phyloP scores from a whole-genome alignment of 1,140 invertebrate species.

The Drosophila bipectinata region DNA sequence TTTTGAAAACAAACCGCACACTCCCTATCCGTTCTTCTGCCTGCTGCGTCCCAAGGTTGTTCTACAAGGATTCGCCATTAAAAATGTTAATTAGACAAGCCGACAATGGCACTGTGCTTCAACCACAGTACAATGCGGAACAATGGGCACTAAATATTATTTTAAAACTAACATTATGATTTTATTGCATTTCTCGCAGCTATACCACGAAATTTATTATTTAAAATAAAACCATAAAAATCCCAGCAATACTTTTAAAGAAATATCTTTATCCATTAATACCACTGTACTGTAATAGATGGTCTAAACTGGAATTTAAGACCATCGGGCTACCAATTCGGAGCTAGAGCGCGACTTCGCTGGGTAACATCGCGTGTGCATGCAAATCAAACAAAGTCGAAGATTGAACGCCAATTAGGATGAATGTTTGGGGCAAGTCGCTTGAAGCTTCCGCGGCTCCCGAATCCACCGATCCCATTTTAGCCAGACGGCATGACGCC shows the following conservation, averaged over 20 bases:
- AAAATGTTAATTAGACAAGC: conserved; percentile 79
- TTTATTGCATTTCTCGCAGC: not conserved
- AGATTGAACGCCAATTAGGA: conserved; percentile 81
- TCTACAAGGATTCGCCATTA: conserved; percentile 80
- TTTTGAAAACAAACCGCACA: conserved; percentile 59
- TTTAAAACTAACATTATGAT: not conserved
- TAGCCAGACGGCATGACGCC: conserved; percentile 76
- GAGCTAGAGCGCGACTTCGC: conserved; percentile 6
- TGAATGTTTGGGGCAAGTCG: conserved; percentile 74
- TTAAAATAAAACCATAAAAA: too few species aligned
- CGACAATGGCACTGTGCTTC: conserved; percentile 64
- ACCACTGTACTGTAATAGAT: conserved; percentile 16
- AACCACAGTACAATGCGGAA: conserved; percentile 13
- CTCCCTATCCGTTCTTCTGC: conserved; percentile 9
- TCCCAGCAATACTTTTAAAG: too few species aligned
- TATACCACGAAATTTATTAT: not conserved
- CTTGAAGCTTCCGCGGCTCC: conserved; percentile 33
- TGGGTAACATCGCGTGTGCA: conserved; percentile 70
- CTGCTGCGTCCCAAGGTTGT: conserved; percentile 13
- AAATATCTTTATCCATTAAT: too few species aligned
- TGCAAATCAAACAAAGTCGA: conserved; percentile 71
- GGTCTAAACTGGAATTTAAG: conserved; percentile 39
- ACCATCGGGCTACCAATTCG: conserved; percentile 46
- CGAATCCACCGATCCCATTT: conserved; percentile 37
- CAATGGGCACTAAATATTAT: conserved; percentile 19